Conservation (phyloP, 1,140 invertebrate genomes). For the Drosophila tropicalis region DNA sequence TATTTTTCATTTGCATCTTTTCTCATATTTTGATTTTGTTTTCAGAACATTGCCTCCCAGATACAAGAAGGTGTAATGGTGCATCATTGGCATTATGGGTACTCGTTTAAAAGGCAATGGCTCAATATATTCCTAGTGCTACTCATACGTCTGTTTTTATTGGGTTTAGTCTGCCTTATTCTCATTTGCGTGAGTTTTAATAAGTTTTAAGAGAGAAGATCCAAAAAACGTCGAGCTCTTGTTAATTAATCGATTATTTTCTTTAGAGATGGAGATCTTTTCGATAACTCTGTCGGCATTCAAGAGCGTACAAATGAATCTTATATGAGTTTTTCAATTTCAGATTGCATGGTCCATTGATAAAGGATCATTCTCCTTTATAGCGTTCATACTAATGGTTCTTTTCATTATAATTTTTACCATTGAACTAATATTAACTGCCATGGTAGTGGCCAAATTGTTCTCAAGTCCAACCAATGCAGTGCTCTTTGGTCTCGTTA, state of each 20-base stretch:
- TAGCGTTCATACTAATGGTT: conserved; percentile 17
- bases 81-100: conserved; percentile 76
- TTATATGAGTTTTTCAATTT: conserved; percentile 9
- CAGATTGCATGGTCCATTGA: conserved; percentile 40
- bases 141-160: conserved; percentile 43
- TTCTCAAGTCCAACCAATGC: conserved; percentile 48
- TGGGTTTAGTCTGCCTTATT: conserved; percentile 29
- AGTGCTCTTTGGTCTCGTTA: conserved; percentile 43
- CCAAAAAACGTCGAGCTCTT: too few relatives aligned
- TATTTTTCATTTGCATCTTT: not conserved
- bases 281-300: too few relatives aligned
- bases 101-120: conserved; percentile 51
- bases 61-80: conserved; percentile 59
- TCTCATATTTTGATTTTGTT: not conserved
- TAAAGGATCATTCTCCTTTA: not conserved
- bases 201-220: not conserved
- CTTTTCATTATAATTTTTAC: conserved; percentile 45
- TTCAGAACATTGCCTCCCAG: conserved; percentile 59
- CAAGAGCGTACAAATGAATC: not conserved
- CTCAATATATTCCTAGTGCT: conserved; percentile 45
- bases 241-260: too few relatives aligned
- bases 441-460: conserved; percentile 55
- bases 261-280: too few relatives aligned
- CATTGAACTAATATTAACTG: conserved; percentile 53
- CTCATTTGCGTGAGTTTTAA: conserved; percentile 45